These are phyloP conservation scores for Rhogogaster chlorosoma DNA, from an alignment of 2,888 invertebrate genomes.

Conservation along the genomic window DNA sequence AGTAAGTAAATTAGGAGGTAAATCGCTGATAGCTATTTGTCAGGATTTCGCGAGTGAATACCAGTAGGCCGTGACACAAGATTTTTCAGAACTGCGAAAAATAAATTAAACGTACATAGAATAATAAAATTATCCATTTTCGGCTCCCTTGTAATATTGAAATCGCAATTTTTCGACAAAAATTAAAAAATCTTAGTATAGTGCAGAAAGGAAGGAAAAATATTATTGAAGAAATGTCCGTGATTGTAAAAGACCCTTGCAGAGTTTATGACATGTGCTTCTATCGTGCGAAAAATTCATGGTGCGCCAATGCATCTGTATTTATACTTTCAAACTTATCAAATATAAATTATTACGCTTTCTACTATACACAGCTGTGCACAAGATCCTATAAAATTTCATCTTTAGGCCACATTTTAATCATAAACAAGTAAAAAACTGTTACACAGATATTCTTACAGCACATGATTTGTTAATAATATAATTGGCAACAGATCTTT, in stretches of 20 bases:
- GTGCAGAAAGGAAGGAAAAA: neutral
- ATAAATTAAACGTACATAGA: neutral
- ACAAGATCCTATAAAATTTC: neutral
- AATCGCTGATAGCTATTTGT: too few species aligned
- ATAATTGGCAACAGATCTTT: too few species aligned
- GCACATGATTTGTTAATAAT: too few species aligned
- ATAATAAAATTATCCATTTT: neutral
- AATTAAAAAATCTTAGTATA: neutral
- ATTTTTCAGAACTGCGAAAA: neutral
- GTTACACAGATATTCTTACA: too few species aligned
- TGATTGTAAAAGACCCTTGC: conserved; percentile 56
- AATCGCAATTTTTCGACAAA: neutral
- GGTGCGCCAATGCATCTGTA: conserved; percentile 40
- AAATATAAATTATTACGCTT: neutral
- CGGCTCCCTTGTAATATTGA: neutral
- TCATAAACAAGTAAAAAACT: neutral
- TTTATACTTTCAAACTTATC: neutral
- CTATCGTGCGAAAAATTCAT: conserved; percentile 54
- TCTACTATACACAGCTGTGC: neutral
- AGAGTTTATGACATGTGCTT: conserved; percentile 52
- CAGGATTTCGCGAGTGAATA: neutral
- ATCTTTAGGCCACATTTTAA: neutral
- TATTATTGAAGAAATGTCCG: conserved; percentile 51
- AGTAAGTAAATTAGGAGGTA: neutral
- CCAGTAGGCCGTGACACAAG: neutral